Evolutionary conservation across 2,797 vertebrate genomes (phyloP).

Genomic region (Phrynocephalus vlangalii): DNA sequence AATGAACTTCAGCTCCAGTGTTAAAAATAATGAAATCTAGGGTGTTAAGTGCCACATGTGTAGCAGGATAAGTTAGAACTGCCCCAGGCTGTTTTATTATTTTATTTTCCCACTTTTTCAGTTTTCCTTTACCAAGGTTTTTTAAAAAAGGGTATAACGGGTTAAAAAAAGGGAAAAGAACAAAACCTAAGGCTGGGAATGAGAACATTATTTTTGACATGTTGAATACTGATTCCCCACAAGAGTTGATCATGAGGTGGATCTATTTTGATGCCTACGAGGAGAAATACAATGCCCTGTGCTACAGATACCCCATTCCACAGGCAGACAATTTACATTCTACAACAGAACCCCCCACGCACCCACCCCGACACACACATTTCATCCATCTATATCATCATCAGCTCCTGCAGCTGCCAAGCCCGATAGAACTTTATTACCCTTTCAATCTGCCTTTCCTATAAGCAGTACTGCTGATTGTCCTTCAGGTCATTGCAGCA

Average conservation of each 20-base stretch:
- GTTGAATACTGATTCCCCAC: not conserved
- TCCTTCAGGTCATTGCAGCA: no score
- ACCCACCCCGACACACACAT: no score
- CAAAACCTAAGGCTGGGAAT: constrained; percentile 26
- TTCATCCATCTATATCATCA: not conserved
- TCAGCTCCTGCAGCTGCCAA: no score
- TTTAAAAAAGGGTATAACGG: constrained; percentile 20
- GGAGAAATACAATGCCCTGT: not conserved
- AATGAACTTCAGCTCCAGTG: constrained; percentile 65
- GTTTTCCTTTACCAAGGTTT: constrained; percentile 39
- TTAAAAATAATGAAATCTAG: constrained; percentile 72
- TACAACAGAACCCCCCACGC: not conserved
- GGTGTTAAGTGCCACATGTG: constrained; percentile 73
- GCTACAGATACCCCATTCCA: not conserved
- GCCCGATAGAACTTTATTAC: no score
- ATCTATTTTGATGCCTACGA: not conserved
- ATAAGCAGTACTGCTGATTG: no score
- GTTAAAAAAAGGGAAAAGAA: constrained; percentile 33
- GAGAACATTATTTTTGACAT: not conserved
- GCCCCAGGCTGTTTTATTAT: constrained; percentile 68
- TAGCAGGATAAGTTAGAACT: constrained; percentile 61
- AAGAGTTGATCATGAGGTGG: no score
- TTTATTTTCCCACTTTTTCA: constrained; percentile 58
- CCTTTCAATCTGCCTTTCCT: no score
- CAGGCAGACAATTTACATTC: not conserved